Percentiles rank a stretch among this genome's conserved stretches.
Conservation (phyloP, 2,888 invertebrate species). For the Callimorpha dominula region DNA sequence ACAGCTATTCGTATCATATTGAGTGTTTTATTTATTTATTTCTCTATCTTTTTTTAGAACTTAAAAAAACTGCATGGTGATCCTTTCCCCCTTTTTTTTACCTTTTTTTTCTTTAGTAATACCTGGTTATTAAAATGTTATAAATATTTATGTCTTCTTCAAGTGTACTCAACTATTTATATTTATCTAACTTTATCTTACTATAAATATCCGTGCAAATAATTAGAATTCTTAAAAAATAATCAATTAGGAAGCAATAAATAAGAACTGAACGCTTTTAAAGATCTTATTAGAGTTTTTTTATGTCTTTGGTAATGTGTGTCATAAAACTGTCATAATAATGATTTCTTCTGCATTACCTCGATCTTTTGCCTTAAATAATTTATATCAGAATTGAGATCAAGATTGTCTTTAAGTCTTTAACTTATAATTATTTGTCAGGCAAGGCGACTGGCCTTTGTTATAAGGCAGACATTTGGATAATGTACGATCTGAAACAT, state of each 20-base stretch:
- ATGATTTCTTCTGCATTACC: slow-evolving; percentile 15
- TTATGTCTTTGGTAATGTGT: background rate
- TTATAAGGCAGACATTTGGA: slow-evolving; percentile 20
- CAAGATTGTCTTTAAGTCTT: slow-evolving; percentile 27
- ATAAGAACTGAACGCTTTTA: background rate
- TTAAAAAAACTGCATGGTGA: background rate
- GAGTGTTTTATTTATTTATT: background rate
- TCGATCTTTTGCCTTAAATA: slow-evolving; percentile 34
- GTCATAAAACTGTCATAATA: slow-evolving; percentile 23
- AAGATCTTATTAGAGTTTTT: background rate
- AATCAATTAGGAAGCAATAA: background rate
- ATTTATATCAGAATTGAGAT: slow-evolving; percentile 45
- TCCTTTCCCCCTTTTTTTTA: background rate
- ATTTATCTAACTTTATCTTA: too few relatives aligned
- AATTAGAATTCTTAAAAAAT: background rate
- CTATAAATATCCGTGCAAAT: too few relatives aligned
- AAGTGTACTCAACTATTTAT: too few relatives aligned
- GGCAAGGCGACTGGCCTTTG: slow-evolving; percentile 14
- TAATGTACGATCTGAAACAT: background rate
- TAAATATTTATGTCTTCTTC: too few relatives aligned
- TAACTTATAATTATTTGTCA: background rate
- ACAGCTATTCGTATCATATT: background rate
- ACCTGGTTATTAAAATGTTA: too few relatives aligned
- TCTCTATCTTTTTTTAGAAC: background rate
- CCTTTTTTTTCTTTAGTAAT: too few relatives aligned